A percentile compares a stretch with the other conserved stretches of the same genome.
Conservation (phyloP, 2,888 invertebrate genomes). For the Elmis aenea region DNA sequence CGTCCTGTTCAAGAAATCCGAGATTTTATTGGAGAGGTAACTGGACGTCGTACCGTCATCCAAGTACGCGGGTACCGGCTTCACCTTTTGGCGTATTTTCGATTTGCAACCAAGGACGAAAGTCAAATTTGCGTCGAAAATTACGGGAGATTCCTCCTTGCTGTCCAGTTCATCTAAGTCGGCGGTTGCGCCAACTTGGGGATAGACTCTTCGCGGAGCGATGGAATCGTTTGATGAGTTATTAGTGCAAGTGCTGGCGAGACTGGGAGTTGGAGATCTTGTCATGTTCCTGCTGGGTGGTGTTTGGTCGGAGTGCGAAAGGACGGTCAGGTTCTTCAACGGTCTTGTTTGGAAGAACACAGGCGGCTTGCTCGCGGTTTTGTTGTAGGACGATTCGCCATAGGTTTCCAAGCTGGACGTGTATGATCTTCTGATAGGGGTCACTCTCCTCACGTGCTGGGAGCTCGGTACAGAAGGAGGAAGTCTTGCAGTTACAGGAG, state of each 20-base stretch:
- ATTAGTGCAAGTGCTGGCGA: slow-evolving; percentile 36
- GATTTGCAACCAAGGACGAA: slow-evolving; percentile 72
- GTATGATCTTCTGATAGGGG: slow-evolving; percentile 24
- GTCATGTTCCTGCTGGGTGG: slow-evolving; percentile 23
- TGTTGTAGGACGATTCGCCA: slow-evolving; percentile 4
- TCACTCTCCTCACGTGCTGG: slow-evolving; percentile 18
- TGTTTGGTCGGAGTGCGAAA: slow-evolving; percentile 33
- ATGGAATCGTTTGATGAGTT: slow-evolving; percentile 43
- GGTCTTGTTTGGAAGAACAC: slow-evolving; percentile 36
- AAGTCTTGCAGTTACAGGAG: slow-evolving; percentile 7
- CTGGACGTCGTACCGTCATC: slow-evolving; percentile 75
- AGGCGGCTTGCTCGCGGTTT: slow-evolving; percentile 26
- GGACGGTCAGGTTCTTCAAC: slow-evolving; percentile 42
- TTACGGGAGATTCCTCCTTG: slow-evolving; percentile 71
- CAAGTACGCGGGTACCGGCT: slow-evolving; percentile 69
- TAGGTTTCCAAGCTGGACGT: slow-evolving; percentile 28
- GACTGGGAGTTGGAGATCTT: slow-evolving; percentile 29
- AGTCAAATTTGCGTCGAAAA: slow-evolving; percentile 76
- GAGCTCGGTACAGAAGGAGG: slow-evolving; percentile 20
- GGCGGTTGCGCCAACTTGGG: slow-evolving; percentile 54
- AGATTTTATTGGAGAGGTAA: slow-evolving; percentile 69
- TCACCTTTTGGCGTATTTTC: slow-evolving; percentile 61
- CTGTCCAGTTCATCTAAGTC: slow-evolving; percentile 57
- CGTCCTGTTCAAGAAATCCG: slow-evolving; percentile 73
- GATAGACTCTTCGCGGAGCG: slow-evolving; percentile 64